Percentiles rank a stretch among this genome's conserved stretches.
These are phyloP conservation scores for Eulemur mongoz DNA, from an alignment of 2,797 vertebrate species.

Conservation along the genomic window DNA sequence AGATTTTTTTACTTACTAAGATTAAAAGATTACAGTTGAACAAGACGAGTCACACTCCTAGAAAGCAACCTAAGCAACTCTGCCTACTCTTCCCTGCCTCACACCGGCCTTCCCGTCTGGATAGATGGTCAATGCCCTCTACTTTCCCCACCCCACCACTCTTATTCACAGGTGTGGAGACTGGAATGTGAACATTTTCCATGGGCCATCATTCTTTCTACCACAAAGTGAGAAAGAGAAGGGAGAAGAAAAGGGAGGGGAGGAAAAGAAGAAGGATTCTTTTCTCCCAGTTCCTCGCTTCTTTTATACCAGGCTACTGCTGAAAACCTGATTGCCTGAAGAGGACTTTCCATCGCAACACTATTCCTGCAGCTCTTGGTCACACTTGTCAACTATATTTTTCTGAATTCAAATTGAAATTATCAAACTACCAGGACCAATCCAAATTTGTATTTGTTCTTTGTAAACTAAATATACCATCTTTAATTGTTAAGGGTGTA, in stretches of 20 bases:
- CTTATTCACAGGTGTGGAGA: not conserved
- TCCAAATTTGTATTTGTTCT: not conserved
- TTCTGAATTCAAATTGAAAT: not conserved
- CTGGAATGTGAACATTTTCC: not conserved
- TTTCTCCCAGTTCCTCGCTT: not conserved
- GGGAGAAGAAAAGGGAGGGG: not conserved
- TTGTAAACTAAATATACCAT: not conserved
- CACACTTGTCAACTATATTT: not conserved
- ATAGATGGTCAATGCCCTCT: not conserved
- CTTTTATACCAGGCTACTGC: not conserved
- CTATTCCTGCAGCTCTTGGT: not conserved
- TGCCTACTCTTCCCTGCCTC: not conserved
- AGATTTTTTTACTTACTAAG: not conserved
- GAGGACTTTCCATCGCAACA: not conserved
- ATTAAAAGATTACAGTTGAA: not conserved
- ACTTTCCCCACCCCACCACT: not conserved
- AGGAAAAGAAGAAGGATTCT: not conserved
- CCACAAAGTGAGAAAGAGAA: not conserved
- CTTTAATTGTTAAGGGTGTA: not conserved
- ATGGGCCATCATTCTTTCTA: not conserved
- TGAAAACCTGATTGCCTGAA: not conserved
- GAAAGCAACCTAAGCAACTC: not conserved
- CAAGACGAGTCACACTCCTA: not conserved
- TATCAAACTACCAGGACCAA: not conserved
- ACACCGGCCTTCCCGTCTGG: not conserved